Evolutionary conservation across 2,113 vertebrate species (phyloP).

Genomic region (Gambusia affinis): DNA sequence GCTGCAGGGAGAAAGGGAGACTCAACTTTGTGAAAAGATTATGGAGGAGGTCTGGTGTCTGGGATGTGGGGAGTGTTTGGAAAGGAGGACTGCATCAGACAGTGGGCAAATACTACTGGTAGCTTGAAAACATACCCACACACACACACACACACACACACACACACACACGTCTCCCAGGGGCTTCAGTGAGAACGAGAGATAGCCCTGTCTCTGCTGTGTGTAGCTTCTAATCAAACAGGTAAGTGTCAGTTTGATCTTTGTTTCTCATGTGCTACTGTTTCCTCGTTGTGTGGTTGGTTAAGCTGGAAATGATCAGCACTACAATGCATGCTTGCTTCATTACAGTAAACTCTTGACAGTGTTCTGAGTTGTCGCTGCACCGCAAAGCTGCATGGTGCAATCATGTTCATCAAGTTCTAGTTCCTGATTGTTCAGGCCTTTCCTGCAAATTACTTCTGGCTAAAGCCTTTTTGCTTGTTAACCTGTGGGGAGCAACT

Average conservation of each 20-base stretch:
- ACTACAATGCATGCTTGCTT: background rate
- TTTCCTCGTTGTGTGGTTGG: conserved; percentile 20
- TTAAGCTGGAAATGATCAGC: conserved; percentile 41
- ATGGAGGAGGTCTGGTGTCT: conserved; percentile 57
- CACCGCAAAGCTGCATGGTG: background rate
- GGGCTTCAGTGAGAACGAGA: conserved; percentile 33
- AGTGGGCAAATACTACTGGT: conserved; percentile 59
- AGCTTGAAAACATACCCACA: conserved; percentile 44
- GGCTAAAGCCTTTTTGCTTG: background rate
- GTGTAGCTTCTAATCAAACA: conserved; percentile 29
- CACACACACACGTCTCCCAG: conserved; percentile 32
- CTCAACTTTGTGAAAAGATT: conserved; percentile 25
- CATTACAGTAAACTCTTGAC: conserved; percentile 7
- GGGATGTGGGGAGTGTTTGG: conserved; percentile 60
- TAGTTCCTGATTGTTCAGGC: conserved; percentile 46
- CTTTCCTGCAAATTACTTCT: conserved; percentile 8
- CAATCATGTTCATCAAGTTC: conserved; percentile 26
- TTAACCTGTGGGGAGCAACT: background rate
- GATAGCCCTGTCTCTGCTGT: conserved; percentile 11
- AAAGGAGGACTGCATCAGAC: conserved; percentile 64
- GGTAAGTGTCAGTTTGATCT: conserved; percentile 54
- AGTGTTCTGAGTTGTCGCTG: conserved; percentile 3
- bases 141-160: conserved; percentile 26
- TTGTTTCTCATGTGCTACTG: conserved; percentile 17
- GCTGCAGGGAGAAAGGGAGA: conserved; percentile 32